A percentile compares a stretch with the other conserved stretches of the same genome.
These are phyloP conservation scores for Camelus bactrianus DNA, from an alignment of 2,113 vertebrate genomes.

Conservation along the genomic window DNA sequence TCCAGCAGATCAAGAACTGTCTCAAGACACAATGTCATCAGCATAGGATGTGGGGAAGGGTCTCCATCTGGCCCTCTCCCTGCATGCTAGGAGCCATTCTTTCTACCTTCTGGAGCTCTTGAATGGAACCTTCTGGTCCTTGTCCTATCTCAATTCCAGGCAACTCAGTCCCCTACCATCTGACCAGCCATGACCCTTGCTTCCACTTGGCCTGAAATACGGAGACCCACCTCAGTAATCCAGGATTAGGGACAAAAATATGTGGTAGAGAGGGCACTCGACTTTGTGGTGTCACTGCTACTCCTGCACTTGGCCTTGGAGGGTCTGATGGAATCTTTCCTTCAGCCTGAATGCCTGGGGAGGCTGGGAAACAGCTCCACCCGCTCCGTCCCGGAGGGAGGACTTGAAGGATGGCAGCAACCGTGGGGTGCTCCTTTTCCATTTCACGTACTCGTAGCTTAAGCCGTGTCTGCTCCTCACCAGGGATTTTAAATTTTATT, in stretches of 20 bases:
- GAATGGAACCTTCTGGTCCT: neutral
- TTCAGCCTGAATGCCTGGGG: neutral
- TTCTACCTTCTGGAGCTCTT: neutral
- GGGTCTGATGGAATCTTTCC: neutral
- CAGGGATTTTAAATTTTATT: neutral
- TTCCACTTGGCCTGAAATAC: neutral
- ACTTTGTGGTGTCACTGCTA: neutral
- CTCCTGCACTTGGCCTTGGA: neutral
- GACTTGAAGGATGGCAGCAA: too few species aligned
- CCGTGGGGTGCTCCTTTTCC: neutral
- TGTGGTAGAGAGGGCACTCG: neutral
- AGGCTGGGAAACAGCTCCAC: neutral
- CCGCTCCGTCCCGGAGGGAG: neutral
- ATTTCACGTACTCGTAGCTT: neutral
- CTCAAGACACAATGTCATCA: neutral
- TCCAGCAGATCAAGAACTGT: neutral
- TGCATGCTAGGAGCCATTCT: neutral
- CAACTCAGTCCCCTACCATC: neutral
- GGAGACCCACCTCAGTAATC: neutral
- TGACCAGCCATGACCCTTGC: neutral
- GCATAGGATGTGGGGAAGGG: neutral
- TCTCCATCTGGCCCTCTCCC: neutral
- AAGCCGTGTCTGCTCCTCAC: neutral
- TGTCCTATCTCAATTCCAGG: neutral
- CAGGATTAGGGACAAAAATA: neutral